Conservation (phyloP, 2,113 vertebrate species). For the Channa argus region DNA sequence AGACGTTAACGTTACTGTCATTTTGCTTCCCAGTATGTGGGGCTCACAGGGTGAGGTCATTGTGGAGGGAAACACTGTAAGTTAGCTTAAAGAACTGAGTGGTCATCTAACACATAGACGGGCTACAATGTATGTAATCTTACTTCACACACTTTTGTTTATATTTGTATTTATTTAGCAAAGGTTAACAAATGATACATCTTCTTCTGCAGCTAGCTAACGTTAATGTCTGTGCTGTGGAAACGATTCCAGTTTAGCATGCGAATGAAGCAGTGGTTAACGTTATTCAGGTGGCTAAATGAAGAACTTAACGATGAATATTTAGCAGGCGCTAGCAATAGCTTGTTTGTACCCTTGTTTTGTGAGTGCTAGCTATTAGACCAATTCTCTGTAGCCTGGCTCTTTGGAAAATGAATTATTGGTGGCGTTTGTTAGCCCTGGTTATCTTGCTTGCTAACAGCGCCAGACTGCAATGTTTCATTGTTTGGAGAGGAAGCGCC, state of each 20-base stretch:
- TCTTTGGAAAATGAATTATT: background rate
- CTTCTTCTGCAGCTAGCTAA: too few relatives aligned
- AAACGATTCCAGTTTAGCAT: slow-evolving; percentile 16
- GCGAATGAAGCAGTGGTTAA: slow-evolving; percentile 3
- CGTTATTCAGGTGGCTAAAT: slow-evolving; percentile 6
- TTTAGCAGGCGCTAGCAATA: background rate
- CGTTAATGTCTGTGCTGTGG: slow-evolving; percentile 24
- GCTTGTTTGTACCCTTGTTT: background rate
- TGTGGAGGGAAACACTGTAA: slow-evolving; percentile 79
- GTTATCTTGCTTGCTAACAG: slow-evolving; percentile 63
- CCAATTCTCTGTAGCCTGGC: background rate
- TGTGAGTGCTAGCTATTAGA: background rate
- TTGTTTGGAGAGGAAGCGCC: slow-evolving; percentile 52
- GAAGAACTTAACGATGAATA: background rate
- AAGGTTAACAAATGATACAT: background rate
- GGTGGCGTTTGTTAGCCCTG: slow-evolving; percentile 62
- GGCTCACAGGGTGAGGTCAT: slow-evolving; percentile 66
- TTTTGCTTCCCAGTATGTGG: slow-evolving; percentile 15
- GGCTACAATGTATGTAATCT: background rate
- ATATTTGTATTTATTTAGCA: background rate
- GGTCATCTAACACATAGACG: slow-evolving; percentile 13
- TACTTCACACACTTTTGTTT: background rate
- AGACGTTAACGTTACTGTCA: slow-evolving; percentile 6
- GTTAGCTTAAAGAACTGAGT: slow-evolving; percentile 7
- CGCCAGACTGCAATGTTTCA: slow-evolving; percentile 39